Conservation (phyloP, 2,113 vertebrate genomes). For the Eolophus roseicapilla region DNA sequence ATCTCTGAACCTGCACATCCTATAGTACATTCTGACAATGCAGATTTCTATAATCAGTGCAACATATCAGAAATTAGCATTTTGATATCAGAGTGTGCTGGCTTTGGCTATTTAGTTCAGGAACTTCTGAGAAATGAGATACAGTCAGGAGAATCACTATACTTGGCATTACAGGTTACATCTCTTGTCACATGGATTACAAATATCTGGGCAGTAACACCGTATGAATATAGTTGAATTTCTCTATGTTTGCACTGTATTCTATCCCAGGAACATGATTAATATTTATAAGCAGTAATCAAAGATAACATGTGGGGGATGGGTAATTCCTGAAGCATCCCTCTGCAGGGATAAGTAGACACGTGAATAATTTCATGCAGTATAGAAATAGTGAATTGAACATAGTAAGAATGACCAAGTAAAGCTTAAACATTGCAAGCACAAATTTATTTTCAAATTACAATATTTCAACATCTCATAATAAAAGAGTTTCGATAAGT, state of each 20-base stretch:
- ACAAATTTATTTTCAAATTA: constrained; percentile 19
- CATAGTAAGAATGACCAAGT: constrained; percentile 40
- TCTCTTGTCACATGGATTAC: background rate
- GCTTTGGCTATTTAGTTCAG: background rate
- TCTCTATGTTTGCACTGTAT: background rate
- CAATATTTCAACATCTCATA: constrained; percentile 37
- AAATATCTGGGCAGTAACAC: background rate
- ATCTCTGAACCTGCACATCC: background rate
- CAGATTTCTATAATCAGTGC: background rate
- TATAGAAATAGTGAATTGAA: constrained; percentile 32
- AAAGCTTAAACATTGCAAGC: constrained; percentile 38
- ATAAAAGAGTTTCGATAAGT: constrained; percentile 30
- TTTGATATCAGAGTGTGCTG: background rate
- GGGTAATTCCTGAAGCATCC: background rate
- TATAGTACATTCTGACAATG: background rate
- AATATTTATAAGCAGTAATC: constrained; percentile 27
- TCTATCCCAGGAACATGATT: background rate
- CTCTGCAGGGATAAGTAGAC: constrained; percentile 23
- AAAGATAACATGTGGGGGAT: background rate
- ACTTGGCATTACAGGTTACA: background rate
- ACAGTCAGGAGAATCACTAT: background rate
- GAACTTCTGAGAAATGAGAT: background rate
- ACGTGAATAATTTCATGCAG: constrained; percentile 20
- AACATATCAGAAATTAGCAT: background rate
- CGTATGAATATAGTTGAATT: background rate